Base-by-base conservation (phyloP, 2,888 invertebrate species). In the Lithophane ornitopus region DNA sequence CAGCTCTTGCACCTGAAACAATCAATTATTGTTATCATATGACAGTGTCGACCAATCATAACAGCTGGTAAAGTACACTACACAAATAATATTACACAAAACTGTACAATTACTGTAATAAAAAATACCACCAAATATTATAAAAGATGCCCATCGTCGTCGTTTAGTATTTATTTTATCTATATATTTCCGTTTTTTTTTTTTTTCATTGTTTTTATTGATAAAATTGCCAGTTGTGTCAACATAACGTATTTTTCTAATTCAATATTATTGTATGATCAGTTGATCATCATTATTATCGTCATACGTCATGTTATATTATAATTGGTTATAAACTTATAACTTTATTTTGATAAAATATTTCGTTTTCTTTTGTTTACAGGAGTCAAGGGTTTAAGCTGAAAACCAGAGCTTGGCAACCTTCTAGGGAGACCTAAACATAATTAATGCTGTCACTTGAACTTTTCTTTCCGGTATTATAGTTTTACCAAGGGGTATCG, bases 1-100 rank as follows among this genome's bases (percentile, higher is more conserved):
- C 84, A 99, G 97, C 95, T 98, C 98, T 90, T 97, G 97, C 85
- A 99, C 98, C 96, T 98, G 97, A 34, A 59, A 75, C 8, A 70
- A 9, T 54, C 12, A 44, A 71, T 9, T n/a, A 22, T 26, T 19
- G 0, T 58, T n/a, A 26, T 7, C 26, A 26, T 26, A 19, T 69
- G 1, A 28, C 28, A 0, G 8, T 49, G 11, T 16, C 22, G 11
- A 16, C 7, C 16, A 28, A 62, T 41, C 0, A 56, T 0, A 34
- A 61, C 9, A 39, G 62, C 16, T 41, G 4, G n/a, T 9, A 14
- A 16, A 62, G 4, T 34, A 34, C 6, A 34, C 34, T 16, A 16
- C 6, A 46, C 0, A 46, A 19, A 6, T 46, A 4, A 46, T 46
- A 19, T 46, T 46, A 6, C 1, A 46, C 16, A 46, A 19, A 46